These are phyloP conservation scores for Corbicula japonica DNA, from an alignment of 2,888 invertebrate genomes.

Conservation along the genomic window DNA sequence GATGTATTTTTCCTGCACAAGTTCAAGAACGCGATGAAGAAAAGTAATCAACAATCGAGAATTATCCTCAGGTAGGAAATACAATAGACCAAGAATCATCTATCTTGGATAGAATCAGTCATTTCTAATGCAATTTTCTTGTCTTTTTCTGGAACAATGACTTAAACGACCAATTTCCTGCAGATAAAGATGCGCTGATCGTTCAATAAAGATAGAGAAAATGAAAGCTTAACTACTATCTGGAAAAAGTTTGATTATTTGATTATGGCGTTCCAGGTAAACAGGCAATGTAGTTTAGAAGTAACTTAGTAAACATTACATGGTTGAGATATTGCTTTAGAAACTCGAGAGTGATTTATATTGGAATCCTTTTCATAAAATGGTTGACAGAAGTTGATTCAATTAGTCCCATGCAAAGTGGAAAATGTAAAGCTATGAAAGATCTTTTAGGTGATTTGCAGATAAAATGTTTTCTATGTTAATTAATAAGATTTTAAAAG, in stretches of 20 bases:
- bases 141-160: slow-evolving; percentile 51
- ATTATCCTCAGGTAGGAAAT: slow-evolving; percentile 23
- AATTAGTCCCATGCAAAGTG: too few relatives aligned
- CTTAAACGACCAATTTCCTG: slow-evolving; percentile 48
- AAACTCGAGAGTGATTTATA: too few relatives aligned
- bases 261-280: too few relatives aligned
- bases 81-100: slow-evolving; percentile 13
- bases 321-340: slow-evolving; percentile 3
- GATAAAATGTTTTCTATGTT: too few relatives aligned
- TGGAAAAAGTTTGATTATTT: too few relatives aligned
- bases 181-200: slow-evolving; percentile 33
- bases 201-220: slow-evolving; percentile 40
- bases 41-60: slow-evolving; percentile 26
- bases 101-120: slow-evolving; percentile 43
- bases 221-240: neutral
- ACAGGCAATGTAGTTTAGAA: slow-evolving; percentile 5
- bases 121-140: slow-evolving; percentile 64
- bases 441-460: too few relatives aligned
- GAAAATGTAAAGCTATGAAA: too few relatives aligned
- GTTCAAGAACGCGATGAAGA: too few relatives aligned
- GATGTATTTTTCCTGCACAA: too few relatives aligned
- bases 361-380: too few relatives aligned
- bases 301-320: slow-evolving; percentile 13
- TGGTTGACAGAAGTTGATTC: too few relatives aligned
- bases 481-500: too few relatives aligned